Conservation (phyloP, 1,140 invertebrate genomes). For the Dreissena rostriformis region DNA sequence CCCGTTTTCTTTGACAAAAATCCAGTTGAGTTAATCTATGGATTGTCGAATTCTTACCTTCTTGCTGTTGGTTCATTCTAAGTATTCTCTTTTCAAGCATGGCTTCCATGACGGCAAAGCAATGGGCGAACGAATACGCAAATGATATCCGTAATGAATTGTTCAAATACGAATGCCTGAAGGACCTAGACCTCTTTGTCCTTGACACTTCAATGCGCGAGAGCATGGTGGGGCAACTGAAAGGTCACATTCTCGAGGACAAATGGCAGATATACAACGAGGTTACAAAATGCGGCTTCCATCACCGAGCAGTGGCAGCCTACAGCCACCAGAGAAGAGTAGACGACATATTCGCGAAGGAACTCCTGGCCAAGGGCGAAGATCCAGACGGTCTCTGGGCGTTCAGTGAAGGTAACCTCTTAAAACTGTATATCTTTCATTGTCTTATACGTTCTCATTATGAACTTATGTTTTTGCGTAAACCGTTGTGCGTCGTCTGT, state of each 20-base stretch:
- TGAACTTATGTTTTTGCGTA: too few relatives aligned
- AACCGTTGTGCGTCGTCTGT: too few relatives aligned
- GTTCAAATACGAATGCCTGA: slow-evolving; percentile 2
- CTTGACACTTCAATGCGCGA: slow-evolving; percentile 30
- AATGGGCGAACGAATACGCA: too few relatives aligned
- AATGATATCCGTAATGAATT: too few relatives aligned
- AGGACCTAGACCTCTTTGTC: slow-evolving; percentile 32
- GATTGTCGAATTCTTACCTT: too few relatives aligned
- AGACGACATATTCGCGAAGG: slow-evolving; percentile 24
- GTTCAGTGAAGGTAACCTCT: slow-evolving; percentile 20
- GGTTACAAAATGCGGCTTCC: slow-evolving; percentile 32
- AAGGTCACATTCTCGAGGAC: slow-evolving; percentile 16
- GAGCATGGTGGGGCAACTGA: slow-evolving; percentile 25
- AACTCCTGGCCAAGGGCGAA: slow-evolving; percentile 18
- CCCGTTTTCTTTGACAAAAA: too few relatives aligned
- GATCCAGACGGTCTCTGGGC: slow-evolving; percentile 27
- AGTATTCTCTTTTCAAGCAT: too few relatives aligned
- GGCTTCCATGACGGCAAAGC: too few relatives aligned
- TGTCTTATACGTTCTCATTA: too few relatives aligned
- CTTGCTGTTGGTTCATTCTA: too few relatives aligned
- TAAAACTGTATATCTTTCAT: too few relatives aligned
- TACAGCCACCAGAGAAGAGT: slow-evolving; percentile 13
- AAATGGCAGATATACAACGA: slow-evolving; percentile 20
- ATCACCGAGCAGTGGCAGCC: slow-evolving; percentile 5
- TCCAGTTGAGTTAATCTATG: too few relatives aligned